Evolutionary conservation across 1,140 invertebrate genomes (phyloP).

Genomic region (Aleiodes sp.): DNA sequence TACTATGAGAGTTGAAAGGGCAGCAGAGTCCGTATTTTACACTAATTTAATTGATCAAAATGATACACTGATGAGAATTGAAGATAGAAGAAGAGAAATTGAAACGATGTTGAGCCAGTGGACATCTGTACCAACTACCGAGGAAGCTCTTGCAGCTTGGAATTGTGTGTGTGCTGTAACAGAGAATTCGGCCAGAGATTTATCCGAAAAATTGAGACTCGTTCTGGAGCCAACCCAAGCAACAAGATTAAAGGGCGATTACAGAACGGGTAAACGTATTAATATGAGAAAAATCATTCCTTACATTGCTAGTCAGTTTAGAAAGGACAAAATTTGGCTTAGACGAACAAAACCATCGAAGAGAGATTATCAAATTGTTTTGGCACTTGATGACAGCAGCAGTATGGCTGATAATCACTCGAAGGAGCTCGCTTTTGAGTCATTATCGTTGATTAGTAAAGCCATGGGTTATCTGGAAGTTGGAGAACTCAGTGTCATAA

Average conservation of each 20-base stretch:
- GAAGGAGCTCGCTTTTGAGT: slow-evolving; percentile 93
- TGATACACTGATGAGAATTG: slow-evolving; percentile 39
- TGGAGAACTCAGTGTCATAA: slow-evolving; percentile 89
- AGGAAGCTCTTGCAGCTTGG: slow-evolving; percentile 69
- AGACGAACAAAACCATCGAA: slow-evolving; percentile 94
- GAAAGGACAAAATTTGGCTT: slow-evolving; percentile 99
- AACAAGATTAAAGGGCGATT: slow-evolving; percentile 92
- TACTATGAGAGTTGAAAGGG: slow-evolving; percentile 75
- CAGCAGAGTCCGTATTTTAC: slow-evolving; percentile 75
- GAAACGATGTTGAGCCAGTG: slow-evolving; percentile 69
- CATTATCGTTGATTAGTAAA: slow-evolving; percentile 90
- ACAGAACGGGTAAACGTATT: slow-evolving; percentile 93
- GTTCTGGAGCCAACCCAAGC: slow-evolving; percentile 95
- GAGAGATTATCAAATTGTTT: slow-evolving; percentile 94
- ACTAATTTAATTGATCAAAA: slow-evolving; percentile 68
- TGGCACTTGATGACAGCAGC: slow-evolving; percentile 97
- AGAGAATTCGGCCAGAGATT: slow-evolving; percentile 79
- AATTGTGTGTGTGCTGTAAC: slow-evolving; percentile 71
- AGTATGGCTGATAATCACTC: slow-evolving; percentile 91
- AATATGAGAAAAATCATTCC: slow-evolving; percentile 99
- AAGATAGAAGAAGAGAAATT: slow-evolving; percentile 61
- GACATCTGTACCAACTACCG: slow-evolving; percentile 62
- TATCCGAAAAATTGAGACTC: slow-evolving; percentile 93
- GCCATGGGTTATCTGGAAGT: slow-evolving; percentile 93
- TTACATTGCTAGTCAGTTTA: slow-evolving; percentile 98